Base-by-base conservation (phyloP, 2,888 invertebrate species). In the Perizoma flavofasciatum region DNA sequence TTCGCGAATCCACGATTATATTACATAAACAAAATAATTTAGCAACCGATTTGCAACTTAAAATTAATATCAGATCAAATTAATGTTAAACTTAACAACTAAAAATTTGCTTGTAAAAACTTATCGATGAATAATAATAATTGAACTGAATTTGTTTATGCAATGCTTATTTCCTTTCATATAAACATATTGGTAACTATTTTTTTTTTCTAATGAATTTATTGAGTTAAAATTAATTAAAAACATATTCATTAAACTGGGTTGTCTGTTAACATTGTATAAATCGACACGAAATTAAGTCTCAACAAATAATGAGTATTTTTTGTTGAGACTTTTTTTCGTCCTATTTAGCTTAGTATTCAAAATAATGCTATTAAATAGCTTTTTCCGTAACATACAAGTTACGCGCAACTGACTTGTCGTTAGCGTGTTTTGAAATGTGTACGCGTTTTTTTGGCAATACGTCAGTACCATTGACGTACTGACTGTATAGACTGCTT, bases 71-170 rank as follows among this genome's bases (percentile, higher is more conserved):
- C 82, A 82, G 82, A 82, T 82, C 82, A 73, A 78, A 76, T 72
- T 71, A 74, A 71, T 55, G 50, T 57, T 72, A 70, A 60, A 61
- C 75, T 74, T 73, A 77, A 63, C 69, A 69, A 65, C 69, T 71
- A 72, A 67, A 65, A 58, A 72, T 61, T 61, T 63, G 69, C 64
- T 71, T 67, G 65, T 70, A 71, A 73, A 71, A 71, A 54, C 56
- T 69, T 71, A 72, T 68, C 55, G 8, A 37, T 37, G 1, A 45
- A 61, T 67, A 71, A 71, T 69, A 66, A 71, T 77, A 74, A 71
- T 78, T 82, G 79, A 81, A 82, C 78, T 82, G 81, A 75, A 75
- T 70, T 61, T 58, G 77, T 80, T 85, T 86, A 86, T 84, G 86
- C 85, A 82, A 75, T 71, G 64, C 62, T 62, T 60, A 49, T 55